These are phyloP conservation scores for Corvus hawaiiensis DNA, from an alignment of 2,113 vertebrate species.

Conservation along the genomic window DNA sequence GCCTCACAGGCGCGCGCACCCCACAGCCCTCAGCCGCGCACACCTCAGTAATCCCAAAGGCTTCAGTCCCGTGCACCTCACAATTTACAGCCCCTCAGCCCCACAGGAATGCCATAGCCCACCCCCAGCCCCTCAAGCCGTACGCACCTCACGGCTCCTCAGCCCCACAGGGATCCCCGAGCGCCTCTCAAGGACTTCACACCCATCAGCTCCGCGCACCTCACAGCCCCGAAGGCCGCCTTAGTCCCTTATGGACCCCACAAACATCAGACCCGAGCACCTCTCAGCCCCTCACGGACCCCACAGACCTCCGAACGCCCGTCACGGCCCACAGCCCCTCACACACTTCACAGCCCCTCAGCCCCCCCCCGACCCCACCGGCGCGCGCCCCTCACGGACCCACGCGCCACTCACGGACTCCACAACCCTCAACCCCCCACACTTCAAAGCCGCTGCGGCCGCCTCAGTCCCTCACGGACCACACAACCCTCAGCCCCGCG, in stretches of 20 bases:
- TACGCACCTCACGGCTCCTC: neutral
- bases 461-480: neutral
- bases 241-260: neutral
- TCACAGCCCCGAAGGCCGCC: neutral
- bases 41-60: neutral
- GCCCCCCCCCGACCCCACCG: no score
- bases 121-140: no score
- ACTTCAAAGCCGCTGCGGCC: neutral
- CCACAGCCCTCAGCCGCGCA: no score
- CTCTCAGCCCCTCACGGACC: neutral
- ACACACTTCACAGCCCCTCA: neutral
- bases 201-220: no score
- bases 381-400: neutral
- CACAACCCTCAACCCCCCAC: neutral
- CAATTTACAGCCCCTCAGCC: neutral
- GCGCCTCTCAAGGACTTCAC: no score
- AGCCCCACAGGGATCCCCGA: neutral
- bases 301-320: no score
- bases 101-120: no score
- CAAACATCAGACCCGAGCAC: neutral
- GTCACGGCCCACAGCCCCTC: neutral
- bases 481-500: neutral
- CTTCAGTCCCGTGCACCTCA: neutral
- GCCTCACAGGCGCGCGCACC: neutral
- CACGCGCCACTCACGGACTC: neutral